Evolutionary conservation across 37 sponge, comb jelly and placozoan genomes (phyloP).

Genomic region (Petrosia ficiformis): DNA sequence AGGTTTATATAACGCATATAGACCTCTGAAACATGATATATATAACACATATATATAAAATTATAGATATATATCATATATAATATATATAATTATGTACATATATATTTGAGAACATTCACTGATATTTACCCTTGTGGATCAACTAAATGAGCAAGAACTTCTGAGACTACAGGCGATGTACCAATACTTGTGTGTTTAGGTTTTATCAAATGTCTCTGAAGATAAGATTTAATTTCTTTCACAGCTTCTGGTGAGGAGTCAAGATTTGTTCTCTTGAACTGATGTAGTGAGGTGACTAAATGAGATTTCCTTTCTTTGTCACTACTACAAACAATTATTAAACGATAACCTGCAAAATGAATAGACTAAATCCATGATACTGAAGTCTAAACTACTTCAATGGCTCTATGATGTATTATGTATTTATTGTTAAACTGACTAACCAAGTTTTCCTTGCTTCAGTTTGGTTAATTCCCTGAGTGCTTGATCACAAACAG

Average conservation of each 20-base stretch:
- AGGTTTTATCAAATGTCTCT: neutral
- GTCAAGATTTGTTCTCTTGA: neutral
- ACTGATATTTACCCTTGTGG: neutral
- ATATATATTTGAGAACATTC: too few species aligned
- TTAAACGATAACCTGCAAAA: neutral
- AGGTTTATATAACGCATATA: too few species aligned
- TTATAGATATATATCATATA: too few species aligned
- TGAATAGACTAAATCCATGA: neutral
- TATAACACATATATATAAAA: too few species aligned
- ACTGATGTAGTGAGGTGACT: neutral
- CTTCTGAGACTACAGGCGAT: neutral
- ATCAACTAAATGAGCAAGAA: neutral
- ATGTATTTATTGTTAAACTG: too few species aligned
- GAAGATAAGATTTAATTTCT: slow-evolving; percentile 1
- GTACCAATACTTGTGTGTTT: neutral
- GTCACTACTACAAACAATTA: neutral
- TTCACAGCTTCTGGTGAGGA: neutral
- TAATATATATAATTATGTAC: too few species aligned
- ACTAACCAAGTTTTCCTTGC: slow-evolving; percentile 1
- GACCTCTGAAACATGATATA: too few species aligned
- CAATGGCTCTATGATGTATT: too few species aligned
- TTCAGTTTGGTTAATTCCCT: neutral
- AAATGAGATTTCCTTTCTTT: neutral
- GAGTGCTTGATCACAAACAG: neutral
- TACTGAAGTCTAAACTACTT: too few species aligned